Evolutionary conservation across 2,888 invertebrate genomes (phyloP), one percentile per base, ranked within the genome.

Genomic region (Agrochola lota): DNA sequence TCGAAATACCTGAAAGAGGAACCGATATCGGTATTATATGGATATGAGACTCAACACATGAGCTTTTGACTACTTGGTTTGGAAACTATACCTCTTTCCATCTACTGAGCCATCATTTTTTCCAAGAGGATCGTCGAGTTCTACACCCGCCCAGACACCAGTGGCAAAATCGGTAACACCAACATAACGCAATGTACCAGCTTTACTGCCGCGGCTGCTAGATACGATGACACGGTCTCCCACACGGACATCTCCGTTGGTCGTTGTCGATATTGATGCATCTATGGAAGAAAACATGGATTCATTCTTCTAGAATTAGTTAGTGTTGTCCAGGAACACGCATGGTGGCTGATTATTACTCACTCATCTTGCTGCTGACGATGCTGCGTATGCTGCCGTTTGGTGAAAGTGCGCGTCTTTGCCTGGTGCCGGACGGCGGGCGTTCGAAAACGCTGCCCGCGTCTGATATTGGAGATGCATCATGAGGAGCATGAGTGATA

Each of bases 101-200:
- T 98, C 98, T 55, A 99, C 99, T 71, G 98, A 98, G 78, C 99
- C 99, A 92, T 99, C 99, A 94, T 99, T 99, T 96, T 99, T 99
- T 74, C 99, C 99, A 80, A 98, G 96, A 1, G 99, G 98, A 86
- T 99, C 99, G 93, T 99, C 99, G 87, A 99, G 97, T 94, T 99
- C 99, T 35, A 99, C 98, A 43, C 99, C 99, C 83, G 98, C 99
- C 99, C 99, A 99, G 88, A 99, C 98, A 57, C 99, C 99, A 57
- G 98, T 95, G 1, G 99, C 99, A 94, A 99, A 99, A 90, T 99
- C 98, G 55, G 99, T 98, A 71, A 97, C 96, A 46, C 99, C 99
- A 85, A 99, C 97, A 93, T 98, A 99, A 87, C 98, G 97, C 73
- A 99, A 97, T 60, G 98, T 97, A 73, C 99, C 99, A 23, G 98